phyloP scores from a whole-genome alignment of 2,797 vertebrate species.

The Sebastolobus alascanus region DNA sequence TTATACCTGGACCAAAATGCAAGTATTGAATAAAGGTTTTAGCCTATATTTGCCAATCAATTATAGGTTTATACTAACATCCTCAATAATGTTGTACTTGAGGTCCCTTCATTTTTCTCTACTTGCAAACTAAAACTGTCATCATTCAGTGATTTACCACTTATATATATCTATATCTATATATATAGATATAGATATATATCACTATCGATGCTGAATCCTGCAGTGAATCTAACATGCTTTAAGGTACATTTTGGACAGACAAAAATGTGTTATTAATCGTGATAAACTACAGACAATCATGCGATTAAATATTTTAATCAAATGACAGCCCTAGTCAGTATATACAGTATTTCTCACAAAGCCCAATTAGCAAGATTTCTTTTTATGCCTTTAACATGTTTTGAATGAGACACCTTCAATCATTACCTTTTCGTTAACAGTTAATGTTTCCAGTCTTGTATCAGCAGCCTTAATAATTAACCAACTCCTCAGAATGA shows the following conservation, averaged over 20 bases:
- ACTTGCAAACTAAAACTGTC: neutral
- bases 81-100: neutral
- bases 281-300: too few relatives aligned
- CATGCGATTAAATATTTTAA: too few relatives aligned
- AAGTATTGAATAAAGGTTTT: neutral
- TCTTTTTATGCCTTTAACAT: neutral
- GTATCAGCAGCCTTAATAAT: neutral
- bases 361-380: neutral
- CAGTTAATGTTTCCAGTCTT: neutral
- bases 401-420: too few relatives aligned
- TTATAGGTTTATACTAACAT: neutral
- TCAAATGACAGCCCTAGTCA: too few relatives aligned
- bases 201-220: neutral
- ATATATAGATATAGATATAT: too few relatives aligned
- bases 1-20: neutral
- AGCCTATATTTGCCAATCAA: neutral
- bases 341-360: neutral
- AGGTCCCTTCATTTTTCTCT: too few relatives aligned
- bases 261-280: too few relatives aligned
- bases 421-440: neutral
- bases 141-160: neutral
- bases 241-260: neutral
- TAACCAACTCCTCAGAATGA: constrained; percentile 31
- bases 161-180: neutral
- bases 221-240: neutral